Evolutionary conservation across 2,888 invertebrate genomes (phyloP).

Genomic region (Fissipunctia ypsillon): DNA sequence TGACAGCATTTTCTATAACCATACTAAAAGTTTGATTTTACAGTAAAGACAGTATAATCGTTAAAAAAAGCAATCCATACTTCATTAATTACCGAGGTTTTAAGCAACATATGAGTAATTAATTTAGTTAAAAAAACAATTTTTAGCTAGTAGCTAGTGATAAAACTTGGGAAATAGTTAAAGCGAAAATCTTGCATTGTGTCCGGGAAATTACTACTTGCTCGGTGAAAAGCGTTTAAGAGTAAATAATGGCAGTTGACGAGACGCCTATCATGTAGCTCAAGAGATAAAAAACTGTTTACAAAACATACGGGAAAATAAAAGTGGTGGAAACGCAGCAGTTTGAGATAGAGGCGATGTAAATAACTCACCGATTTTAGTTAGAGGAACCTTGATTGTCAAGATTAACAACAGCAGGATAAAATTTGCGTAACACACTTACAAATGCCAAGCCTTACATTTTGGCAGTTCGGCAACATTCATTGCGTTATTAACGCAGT

Average conservation of each 20-base stretch:
- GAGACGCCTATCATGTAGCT: slow-evolving; percentile 32
- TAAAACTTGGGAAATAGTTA: background rate
- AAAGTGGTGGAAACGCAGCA: background rate
- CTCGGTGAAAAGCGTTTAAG: slow-evolving; percentile 24
- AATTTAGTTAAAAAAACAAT: background rate
- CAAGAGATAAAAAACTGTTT: slow-evolving; percentile 22
- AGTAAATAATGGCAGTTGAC: slow-evolving; percentile 49
- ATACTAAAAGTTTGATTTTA: background rate
- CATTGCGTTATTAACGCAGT: too few relatives aligned
- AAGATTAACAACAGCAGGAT: too few relatives aligned
- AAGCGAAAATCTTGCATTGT: background rate
- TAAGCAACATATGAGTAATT: background rate
- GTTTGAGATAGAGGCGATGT: too few relatives aligned
- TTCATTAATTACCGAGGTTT: background rate
- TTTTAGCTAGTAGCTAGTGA: background rate
- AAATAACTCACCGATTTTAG: too few relatives aligned
- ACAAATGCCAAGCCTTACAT: too few relatives aligned
- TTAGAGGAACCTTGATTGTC: too few relatives aligned
- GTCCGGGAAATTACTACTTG: slow-evolving; percentile 1
- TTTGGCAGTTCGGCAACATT: too few relatives aligned
- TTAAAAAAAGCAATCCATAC: background rate
- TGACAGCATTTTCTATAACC: too few relatives aligned
- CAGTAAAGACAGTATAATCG: background rate
- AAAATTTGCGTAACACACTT: too few relatives aligned
- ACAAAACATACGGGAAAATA: slow-evolving; percentile 5